Conservation (phyloP, 2,113 vertebrate genomes). For the Motacilla tschutschensis region DNA sequence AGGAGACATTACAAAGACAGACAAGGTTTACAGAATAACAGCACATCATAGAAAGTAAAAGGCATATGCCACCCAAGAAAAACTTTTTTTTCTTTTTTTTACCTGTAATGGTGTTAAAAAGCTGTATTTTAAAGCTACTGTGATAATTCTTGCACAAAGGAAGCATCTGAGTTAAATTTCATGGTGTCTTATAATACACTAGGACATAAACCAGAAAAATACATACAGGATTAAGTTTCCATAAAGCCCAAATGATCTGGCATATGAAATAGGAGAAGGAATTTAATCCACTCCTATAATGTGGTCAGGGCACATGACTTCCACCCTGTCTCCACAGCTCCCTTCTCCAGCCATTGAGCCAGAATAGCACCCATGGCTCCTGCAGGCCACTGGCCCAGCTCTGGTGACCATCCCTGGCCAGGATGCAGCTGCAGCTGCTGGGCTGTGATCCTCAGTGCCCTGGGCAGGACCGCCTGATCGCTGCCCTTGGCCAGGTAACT, state of each 20-base stretch:
- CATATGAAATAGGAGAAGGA: conserved; percentile 54
- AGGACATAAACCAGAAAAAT: conserved; percentile 43
- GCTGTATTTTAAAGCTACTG: not conserved
- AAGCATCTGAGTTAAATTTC: conserved; percentile 48
- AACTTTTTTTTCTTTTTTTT: not conserved
- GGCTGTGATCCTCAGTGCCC: not conserved
- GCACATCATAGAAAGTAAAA: not conserved
- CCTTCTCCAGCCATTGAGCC: not conserved
- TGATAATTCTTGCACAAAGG: conserved; percentile 9
- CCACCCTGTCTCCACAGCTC: conserved; percentile 28
- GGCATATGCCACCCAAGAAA: conserved; percentile 9
- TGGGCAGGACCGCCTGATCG: fast-evolving
- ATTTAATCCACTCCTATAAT: conserved; percentile 43
- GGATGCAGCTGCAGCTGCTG: not conserved
- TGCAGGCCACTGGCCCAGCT: not conserved
- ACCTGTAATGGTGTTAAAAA: not conserved
- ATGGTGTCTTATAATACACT: conserved; percentile 20
- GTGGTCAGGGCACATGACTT: conserved; percentile 44
- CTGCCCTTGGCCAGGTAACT: not conserved
- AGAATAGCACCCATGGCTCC: not conserved
- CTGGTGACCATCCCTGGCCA: not conserved
- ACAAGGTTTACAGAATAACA: conserved; percentile 5
- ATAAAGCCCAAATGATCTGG: conserved; percentile 31
- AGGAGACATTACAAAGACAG: conserved; percentile 21
- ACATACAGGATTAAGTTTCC: conserved; percentile 47